Evolutionary conservation across 2,113 vertebrate species (phyloP), one percentile per base, ranked within the genome.

Genomic region (Gymnocephalus cernua): DNA sequence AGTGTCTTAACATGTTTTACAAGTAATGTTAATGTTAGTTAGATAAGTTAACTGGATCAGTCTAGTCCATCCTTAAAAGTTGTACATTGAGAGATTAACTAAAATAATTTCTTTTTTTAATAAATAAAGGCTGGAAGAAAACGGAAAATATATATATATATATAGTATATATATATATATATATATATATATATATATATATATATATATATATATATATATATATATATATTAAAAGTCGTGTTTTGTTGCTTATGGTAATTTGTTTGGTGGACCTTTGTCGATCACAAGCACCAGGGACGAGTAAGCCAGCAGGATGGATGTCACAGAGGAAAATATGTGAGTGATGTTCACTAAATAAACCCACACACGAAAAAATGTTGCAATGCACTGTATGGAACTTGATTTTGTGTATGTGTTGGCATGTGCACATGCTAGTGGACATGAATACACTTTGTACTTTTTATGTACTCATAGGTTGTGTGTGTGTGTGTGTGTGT

Each of bases 271-370:
- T 32, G 45, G 3, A 48, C 13, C 8, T 73, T n/a, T 41, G 35
- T 70, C 54, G 8, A 25, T n/a, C 61, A 15, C 1, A 45, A 63
- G 66, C 58, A 67, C 15, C 16, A 53, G 18, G 29, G n/a, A 82
- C 50, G 10, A 84, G 25, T 15, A 58, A 21, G 12, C 32, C 58
- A 57, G 29, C 50, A 64, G 21, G 64, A 92, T 90, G 86, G 76
- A 89, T 0, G 3, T 19, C 13, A 51, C 15, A 7, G 77, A 79
- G 47, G 85, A 76, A 59, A 82, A 76, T 7, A 85, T 82, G 92
- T 93, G 44, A 89, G 90, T 86, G 16, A 63, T 54, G 5, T 18
- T 72, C 6, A 45, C 9, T 63, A 15, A 62, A 29, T 19, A 18
- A 54, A 56, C 35, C 4, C 32, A 41, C 8, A 21, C 19, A 54